Conservation (phyloP, 2,797 vertebrate genomes). For the Bradypodion pumilum region DNA sequence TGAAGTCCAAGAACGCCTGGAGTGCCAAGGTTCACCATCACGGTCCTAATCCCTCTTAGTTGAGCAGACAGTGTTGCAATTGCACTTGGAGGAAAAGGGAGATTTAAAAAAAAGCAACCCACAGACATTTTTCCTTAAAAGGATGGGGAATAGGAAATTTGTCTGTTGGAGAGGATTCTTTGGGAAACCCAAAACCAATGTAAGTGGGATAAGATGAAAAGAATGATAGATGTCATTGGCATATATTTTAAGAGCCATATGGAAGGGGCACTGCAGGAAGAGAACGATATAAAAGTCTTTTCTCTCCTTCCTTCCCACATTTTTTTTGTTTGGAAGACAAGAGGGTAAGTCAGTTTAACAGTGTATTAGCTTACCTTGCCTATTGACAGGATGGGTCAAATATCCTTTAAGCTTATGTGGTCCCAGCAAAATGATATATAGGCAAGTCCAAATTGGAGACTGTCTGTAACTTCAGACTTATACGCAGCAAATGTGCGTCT, state of each 20-base stretch:
- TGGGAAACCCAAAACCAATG: slow-evolving; percentile 59
- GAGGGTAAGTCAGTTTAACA: not conserved
- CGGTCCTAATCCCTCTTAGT: too few relatives aligned
- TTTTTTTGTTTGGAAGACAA: not conserved
- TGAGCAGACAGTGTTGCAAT: not conserved
- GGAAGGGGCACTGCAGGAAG: slow-evolving; percentile 43
- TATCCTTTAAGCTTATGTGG: not conserved
- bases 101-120: not conserved
- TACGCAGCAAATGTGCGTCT: not conserved
- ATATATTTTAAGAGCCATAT: slow-evolving; percentile 48
- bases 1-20: not conserved
- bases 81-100: not conserved
- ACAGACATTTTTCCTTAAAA: slow-evolving; percentile 34
- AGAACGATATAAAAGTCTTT: not conserved
- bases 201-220: slow-evolving; percentile 56
- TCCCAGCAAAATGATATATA: slow-evolving; percentile 2
- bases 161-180: slow-evolving; percentile 44
- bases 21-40: too few relatives aligned
- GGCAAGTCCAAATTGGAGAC: slow-evolving; percentile 1
- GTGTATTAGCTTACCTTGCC: not conserved
- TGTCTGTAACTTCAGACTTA: not conserved
- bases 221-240: slow-evolving; percentile 62
- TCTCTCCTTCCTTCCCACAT: not conserved
- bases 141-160: slow-evolving; percentile 40
- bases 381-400: not conserved